These are phyloP conservation scores for Hipparchia sbordonii DNA, from an alignment of 2,888 invertebrate genomes.

Conservation along the genomic window DNA sequence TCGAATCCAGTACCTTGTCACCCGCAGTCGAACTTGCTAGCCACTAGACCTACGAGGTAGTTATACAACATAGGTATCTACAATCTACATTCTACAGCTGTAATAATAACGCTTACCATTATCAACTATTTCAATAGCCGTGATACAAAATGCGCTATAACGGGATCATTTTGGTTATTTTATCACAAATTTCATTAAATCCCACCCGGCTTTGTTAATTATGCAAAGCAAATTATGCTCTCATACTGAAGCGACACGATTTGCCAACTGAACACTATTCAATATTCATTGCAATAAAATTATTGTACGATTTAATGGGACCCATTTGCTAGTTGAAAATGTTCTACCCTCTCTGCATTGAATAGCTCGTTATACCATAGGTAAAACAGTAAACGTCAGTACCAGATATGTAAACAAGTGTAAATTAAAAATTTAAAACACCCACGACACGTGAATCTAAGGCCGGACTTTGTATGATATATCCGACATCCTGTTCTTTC, in stretches of 20 bases:
- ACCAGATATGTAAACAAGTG: not conserved
- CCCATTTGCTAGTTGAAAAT: constrained; percentile 12
- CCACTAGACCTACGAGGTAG: not conserved
- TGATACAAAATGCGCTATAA: constrained; percentile 15
- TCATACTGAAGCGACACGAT: constrained; percentile 33
- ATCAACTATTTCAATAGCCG: constrained; percentile 18
- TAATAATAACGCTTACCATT: constrained; percentile 11
- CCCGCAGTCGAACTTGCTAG: too few species aligned
- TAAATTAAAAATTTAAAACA: too few species aligned
- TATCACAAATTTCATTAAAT: constrained; percentile 37
- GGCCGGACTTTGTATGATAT: too few species aligned
- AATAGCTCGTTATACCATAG: constrained; percentile 7
- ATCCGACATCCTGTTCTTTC: too few species aligned
- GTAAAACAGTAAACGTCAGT: not conserved
- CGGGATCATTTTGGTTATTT: constrained; percentile 29
- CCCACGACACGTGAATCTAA: too few species aligned
- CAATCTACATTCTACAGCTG: not conserved
- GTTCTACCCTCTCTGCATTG: not conserved
- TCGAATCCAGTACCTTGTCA: too few species aligned
- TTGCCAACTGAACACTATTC: constrained; percentile 35
- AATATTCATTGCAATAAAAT: constrained; percentile 37
- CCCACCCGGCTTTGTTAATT: constrained; percentile 39
- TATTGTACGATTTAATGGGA: constrained; percentile 29
- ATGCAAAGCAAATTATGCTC: constrained; percentile 37
- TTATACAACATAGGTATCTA: not conserved